Percentiles rank a stretch among this genome's conserved stretches.
These are phyloP conservation scores for human DNA, from an alignment of 2,113 vertebrate genomes.

Conservation along the genomic window GRCh38 chr13:20972501-20973000, in stretches of 20 bases:
- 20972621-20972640: neutral
- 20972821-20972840: neutral
- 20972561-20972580: neutral
- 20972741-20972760: neutral
- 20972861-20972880: neutral
- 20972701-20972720: neutral
- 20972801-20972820: neutral
- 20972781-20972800: neutral
- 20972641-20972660: no score
- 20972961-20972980: neutral
- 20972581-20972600: neutral
- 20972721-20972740: neutral
- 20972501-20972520: neutral
- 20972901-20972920: neutral
- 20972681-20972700: neutral
- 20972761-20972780: neutral
- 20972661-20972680: neutral
- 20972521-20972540: neutral
- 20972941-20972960: neutral
- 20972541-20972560: neutral
- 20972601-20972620: neutral
- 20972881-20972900: neutral
- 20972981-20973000: neutral
- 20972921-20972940: neutral
- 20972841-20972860: neutral